Evolutionary conservation across 1,140 invertebrate species (phyloP).

Genomic region (Cepaea nemoralis): DNA sequence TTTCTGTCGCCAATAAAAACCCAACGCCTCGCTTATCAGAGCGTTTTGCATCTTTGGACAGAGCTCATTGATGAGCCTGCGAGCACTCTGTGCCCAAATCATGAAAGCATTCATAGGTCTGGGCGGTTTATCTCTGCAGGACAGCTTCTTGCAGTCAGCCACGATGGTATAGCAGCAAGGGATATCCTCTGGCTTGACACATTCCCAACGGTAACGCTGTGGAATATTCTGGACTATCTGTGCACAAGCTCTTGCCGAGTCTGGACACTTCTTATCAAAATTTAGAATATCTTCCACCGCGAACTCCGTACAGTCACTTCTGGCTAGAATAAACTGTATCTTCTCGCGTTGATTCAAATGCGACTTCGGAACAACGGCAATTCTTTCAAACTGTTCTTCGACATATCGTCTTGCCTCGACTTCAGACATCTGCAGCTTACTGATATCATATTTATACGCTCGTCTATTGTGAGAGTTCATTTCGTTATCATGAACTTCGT

Average conservation of each 20-base stretch:
- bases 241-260: conserved; percentile 27
- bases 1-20: conserved; percentile 32
- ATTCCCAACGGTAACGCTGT: conserved; percentile 35
- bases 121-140: conserved; percentile 29
- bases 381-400: conserved; percentile 27
- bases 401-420: conserved; percentile 25
- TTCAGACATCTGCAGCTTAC: conserved; percentile 5
- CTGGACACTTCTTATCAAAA: conserved; percentile 23
- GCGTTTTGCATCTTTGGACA: conserved; percentile 41
- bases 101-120: conserved; percentile 42
- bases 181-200: conserved; percentile 28
- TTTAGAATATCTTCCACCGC: conserved; percentile 19
- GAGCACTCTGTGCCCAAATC: conserved; percentile 39
- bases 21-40: conserved; percentile 31
- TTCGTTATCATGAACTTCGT: background rate
- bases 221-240: conserved; percentile 40
- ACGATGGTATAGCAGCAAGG: conserved; percentile 39
- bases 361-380: conserved; percentile 1
- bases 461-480: background rate
- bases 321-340: conserved; percentile 15
- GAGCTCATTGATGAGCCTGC: conserved; percentile 34
- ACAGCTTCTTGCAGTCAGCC: conserved; percentile 35
- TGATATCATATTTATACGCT: background rate
- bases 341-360: conserved; percentile 26
- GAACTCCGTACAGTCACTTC: conserved; percentile 34